Evolutionary conservation across 1,140 invertebrate genomes (phyloP).

Genomic region (Penaeus indicus): DNA sequence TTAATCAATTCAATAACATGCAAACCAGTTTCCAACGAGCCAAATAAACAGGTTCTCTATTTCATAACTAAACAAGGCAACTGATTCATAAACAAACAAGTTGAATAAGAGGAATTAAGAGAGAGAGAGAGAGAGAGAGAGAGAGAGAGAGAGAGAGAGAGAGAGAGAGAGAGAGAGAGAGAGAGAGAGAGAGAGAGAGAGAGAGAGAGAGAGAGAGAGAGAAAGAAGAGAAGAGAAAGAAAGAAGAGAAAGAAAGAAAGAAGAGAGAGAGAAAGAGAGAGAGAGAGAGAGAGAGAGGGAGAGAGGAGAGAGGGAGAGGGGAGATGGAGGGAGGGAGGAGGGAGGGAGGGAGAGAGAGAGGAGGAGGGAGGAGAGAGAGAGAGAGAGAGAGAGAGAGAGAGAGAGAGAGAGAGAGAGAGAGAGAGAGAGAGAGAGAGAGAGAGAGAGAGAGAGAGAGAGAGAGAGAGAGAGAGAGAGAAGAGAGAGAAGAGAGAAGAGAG

Average conservation of each 20-base stretch:
- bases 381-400: neutral
- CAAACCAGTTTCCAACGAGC: too few relatives aligned
- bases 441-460: neutral
- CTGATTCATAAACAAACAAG: too few relatives aligned
- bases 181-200: neutral
- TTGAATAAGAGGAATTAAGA: too few relatives aligned
- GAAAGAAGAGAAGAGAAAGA: neutral
- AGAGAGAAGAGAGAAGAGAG: neutral
- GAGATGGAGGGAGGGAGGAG: neutral
- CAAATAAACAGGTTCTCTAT: too few relatives aligned
- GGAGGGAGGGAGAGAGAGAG: neutral
- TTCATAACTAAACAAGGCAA: too few relatives aligned
- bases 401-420: neutral
- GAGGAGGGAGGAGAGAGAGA: neutral
- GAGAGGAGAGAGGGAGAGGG: neutral
- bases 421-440: neutral
- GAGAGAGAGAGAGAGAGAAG: neutral
- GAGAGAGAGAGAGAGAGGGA: neutral
- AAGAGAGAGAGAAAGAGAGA: neutral
- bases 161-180: neutral
- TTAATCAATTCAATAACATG: too few relatives aligned
- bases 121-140: too few relatives aligned
- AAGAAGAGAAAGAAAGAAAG: neutral
- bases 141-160: neutral
- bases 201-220: neutral